Base-by-base conservation (phyloP, 1,140 invertebrate genomes). In the Conus betulinus region DNA sequence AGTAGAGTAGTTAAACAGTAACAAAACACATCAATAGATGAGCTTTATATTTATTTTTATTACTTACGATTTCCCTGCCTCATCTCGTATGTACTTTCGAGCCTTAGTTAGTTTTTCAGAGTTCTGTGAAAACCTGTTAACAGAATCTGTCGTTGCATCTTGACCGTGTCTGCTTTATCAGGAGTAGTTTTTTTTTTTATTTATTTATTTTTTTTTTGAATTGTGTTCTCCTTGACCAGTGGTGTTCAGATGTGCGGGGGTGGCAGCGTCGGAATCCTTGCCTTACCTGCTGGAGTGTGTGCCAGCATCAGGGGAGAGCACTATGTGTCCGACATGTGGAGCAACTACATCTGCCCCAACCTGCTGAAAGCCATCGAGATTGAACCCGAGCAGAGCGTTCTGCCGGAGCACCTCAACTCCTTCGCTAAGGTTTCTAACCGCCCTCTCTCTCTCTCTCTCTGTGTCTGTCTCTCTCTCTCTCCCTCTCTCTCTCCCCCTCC, bases 211-310 rank as follows among this genome's bases (percentile, higher is more conserved):
- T 39, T 39, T 39, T 39, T 39, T 39, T 39, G 0, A 39, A 39
- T 39, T 39, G 8, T 53, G 53, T 84, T 6, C 10, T 57, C 57
- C 87, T 84, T 88, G 27, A 88, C 78, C 52, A 51, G 15, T 84
- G n/a, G 25, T 83, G 15, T 55, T 74, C 39, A 93, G 93, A 93
- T 87, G 93, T 94, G 5, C 87, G 96, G 88, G n/a, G n/a, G 91
- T 94, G n/a, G 95, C 96, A 15, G 99, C 99, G 5, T 98, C 99
- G 0, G 98, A 99, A 95, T 98, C 98, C 90, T 96, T 99, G 87
- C 99, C 99, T 0, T 98, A 97, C 95, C 96, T 99, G 63, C 96
- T 99, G 23, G 98, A 99, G 88, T 99, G 98, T n/a, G n/a, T 96
- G 98, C 98, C 10, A 97, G 97, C 94, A 97, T 98, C 82, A 60